Base-by-base conservation (phyloP, 2,797 vertebrate species). In the Hydrolagus colliei region DNA sequence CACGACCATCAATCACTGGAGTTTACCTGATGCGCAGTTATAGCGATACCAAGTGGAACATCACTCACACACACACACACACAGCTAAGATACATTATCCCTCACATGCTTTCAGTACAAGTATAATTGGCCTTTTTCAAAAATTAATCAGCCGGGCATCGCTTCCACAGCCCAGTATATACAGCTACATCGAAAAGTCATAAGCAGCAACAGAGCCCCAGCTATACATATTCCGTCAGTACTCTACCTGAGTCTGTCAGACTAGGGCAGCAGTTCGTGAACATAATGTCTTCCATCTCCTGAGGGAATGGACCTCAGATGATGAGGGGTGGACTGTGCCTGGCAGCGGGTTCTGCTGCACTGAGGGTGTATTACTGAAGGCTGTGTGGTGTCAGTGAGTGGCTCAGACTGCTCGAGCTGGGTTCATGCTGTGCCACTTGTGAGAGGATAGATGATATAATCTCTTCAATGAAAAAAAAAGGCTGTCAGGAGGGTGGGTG, bases 281-380 rank as follows among this genome's bases (percentile, higher is more conserved):
- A 59, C 18, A n/a, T 5, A 74, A 35, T 74, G 41, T 61, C 52
- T 77, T 77, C 75, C 75, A 77, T 63, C 76, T 79, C 59, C 61
- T 13, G 76, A 79, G 22, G 12, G 52, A 79, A 63, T 0, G 8
- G 61, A 80, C 7, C 22, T 32, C 62, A 80, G 62, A 1, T 32
- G 62, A 1, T 32, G 52, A 63, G 18, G 22, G 62, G 10, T 77
- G 75, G 52, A 9, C 32, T 74, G 12, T 74, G 76, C 11, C 10
- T 35, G n/a, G 59, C n/a, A n/a, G 59, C 11, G 59, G 41, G 41
- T 3, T 27, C 10, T 6, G 32, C 78, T 16, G 10, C 27, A 20
- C 52, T 84, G 32, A 18, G 62, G 52, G 3, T 32, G 18, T 71
- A 32, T 35, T 18, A 84, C 18, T 10, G 14, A 35, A 11, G 65